Conservation (phyloP, 2,797 vertebrate species). For the Cynodonichthys magdalenae region DNA sequence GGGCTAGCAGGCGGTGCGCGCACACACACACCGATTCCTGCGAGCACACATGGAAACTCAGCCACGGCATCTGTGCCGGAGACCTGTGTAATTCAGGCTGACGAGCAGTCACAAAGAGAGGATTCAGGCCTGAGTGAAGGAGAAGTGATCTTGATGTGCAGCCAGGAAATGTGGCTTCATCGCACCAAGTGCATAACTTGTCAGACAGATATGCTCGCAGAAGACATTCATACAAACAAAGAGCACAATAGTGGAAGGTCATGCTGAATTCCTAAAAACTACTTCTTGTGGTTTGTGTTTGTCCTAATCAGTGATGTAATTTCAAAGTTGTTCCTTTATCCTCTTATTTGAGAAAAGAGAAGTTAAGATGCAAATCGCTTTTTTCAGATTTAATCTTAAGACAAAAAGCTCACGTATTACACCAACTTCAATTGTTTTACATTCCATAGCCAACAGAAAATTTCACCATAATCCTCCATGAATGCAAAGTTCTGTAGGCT, state of each 20-base stretch:
- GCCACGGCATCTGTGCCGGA: slow-evolving; percentile 72
- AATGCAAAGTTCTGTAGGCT: slow-evolving; percentile 47
- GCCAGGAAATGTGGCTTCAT: slow-evolving; percentile 59
- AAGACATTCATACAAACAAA: slow-evolving; percentile 13
- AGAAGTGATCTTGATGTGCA: slow-evolving; percentile 70
- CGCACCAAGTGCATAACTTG: slow-evolving; percentile 46
- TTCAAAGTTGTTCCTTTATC: background rate
- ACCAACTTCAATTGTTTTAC: slow-evolving; percentile 41
- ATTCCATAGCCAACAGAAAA: slow-evolving; percentile 56
- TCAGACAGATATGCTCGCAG: slow-evolving; percentile 32
- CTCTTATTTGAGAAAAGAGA: too few relatives aligned
- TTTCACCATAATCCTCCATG: slow-evolving; percentile 54
- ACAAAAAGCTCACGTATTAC: slow-evolving; percentile 19
- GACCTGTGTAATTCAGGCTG: slow-evolving; percentile 68
- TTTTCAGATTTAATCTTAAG: too few relatives aligned
- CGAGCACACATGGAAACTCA: slow-evolving; percentile 45
- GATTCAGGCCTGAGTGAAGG: slow-evolving; percentile 31
- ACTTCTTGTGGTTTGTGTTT: slow-evolving; percentile 5
- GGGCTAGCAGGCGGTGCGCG: slow-evolving; percentile 52
- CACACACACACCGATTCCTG: slow-evolving; percentile 20
- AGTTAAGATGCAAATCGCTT: too few relatives aligned
- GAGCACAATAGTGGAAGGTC: slow-evolving; percentile 28
- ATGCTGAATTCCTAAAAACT: slow-evolving; percentile 6
- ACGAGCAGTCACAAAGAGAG: slow-evolving; percentile 48
- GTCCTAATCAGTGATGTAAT: background rate